Conservation (phyloP, 2,113 vertebrate genomes). For the human region GRCh38 chr2:224715501-224716000, state of each 20-base stretch:
- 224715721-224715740: not conserved
- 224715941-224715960: not conserved
- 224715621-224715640: not conserved
- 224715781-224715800: not conserved
- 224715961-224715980: not conserved
- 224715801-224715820: not conserved
- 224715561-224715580: not conserved
- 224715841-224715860: not conserved
- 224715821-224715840: constrained; percentile 11
- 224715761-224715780: not conserved
- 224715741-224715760: not conserved
- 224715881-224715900: not conserved
- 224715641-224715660: not conserved
- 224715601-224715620: not conserved
- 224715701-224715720: not conserved
- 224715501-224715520: not conserved
- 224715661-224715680: not conserved
- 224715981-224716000: not conserved
- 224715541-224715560: not conserved
- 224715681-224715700: not conserved
- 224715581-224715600: not conserved
- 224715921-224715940: not conserved
- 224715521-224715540: not conserved
- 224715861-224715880: not conserved
- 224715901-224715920: not conserved